A percentile compares a stretch with the other conserved stretches of the same genome.
These are phyloP conservation scores for Antennarius maculatus DNA, from an alignment of 2,797 vertebrate species.

Conservation along the genomic window DNA sequence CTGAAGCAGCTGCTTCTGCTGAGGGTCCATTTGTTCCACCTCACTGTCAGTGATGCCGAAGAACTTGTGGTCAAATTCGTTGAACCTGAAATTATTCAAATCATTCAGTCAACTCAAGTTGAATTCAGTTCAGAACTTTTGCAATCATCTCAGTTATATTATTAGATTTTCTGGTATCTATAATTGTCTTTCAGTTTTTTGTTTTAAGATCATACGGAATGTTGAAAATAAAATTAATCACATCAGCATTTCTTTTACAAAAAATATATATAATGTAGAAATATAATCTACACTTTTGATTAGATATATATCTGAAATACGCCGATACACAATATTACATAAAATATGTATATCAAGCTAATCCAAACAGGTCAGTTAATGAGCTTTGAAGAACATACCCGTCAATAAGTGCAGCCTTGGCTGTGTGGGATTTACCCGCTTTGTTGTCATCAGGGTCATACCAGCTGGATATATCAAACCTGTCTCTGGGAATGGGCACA, in stretches of 20 bases:
- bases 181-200: background rate
- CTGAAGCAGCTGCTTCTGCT: conserved; percentile 86
- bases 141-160: too few relatives aligned
- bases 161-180: background rate
- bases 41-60: conserved; percentile 85
- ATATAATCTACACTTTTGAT: too few relatives aligned
- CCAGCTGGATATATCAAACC: conserved; percentile 80
- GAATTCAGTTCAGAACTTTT: too few relatives aligned
- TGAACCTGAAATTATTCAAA: conserved; percentile 73
- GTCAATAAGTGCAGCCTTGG: conserved; percentile 80
- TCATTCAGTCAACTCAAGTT: background rate
- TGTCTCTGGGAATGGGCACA: conserved; percentile 79
- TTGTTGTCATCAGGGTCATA: conserved; percentile 83
- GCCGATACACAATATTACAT: background rate
- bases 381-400: conserved; percentile 70
- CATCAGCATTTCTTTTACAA: background rate
- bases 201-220: background rate
- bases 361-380: too few relatives aligned
- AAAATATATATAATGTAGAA: background rate
- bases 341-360: background rate
- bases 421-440: conserved; percentile 80
- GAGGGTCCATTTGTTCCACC: conserved; percentile 85
- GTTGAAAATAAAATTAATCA: background rate
- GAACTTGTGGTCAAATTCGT: conserved; percentile 87
- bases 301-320: background rate